phyloP scores from a whole-genome alignment of 2,797 vertebrate genomes.

The Dipus sagitta region DNA sequence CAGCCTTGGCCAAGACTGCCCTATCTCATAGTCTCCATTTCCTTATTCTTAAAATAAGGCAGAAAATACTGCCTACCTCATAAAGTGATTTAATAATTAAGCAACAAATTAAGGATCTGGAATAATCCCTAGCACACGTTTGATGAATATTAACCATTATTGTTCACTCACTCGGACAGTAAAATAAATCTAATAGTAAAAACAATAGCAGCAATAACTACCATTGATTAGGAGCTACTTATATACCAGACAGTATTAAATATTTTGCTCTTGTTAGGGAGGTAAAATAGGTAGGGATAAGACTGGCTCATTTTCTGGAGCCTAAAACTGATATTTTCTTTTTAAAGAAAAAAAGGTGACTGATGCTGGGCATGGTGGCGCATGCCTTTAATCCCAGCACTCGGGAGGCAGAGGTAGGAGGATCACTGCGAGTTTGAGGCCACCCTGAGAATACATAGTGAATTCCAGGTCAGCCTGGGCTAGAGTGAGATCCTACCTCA shows the following conservation, averaged over 20 bases:
- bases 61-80: not conserved
- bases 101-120: not conserved
- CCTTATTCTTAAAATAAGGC: not conserved
- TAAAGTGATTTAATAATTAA: not conserved
- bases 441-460: too few relatives aligned
- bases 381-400: too few relatives aligned
- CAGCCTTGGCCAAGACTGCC: not conserved
- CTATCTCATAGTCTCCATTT: not conserved
- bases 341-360: not conserved
- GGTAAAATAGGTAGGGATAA: not conserved
- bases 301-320: not conserved
- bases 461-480: too few relatives aligned
- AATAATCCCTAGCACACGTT: not conserved
- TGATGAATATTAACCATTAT: not conserved
- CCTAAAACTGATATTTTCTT: not conserved
- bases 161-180: not conserved
- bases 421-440: too few relatives aligned
- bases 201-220: not conserved
- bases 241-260: not conserved
- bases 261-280: not conserved
- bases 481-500: too few relatives aligned
- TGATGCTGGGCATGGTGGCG: too few relatives aligned
- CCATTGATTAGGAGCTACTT: not conserved
- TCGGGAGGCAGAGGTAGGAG: too few relatives aligned
- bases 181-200: not conserved